Percentiles rank a stretch among this genome's conserved stretches.
These are phyloP conservation scores for Phymanthus crucifer DNA, from an alignment of 92 coral and sea anemone genomes.

Conservation along the genomic window DNA sequence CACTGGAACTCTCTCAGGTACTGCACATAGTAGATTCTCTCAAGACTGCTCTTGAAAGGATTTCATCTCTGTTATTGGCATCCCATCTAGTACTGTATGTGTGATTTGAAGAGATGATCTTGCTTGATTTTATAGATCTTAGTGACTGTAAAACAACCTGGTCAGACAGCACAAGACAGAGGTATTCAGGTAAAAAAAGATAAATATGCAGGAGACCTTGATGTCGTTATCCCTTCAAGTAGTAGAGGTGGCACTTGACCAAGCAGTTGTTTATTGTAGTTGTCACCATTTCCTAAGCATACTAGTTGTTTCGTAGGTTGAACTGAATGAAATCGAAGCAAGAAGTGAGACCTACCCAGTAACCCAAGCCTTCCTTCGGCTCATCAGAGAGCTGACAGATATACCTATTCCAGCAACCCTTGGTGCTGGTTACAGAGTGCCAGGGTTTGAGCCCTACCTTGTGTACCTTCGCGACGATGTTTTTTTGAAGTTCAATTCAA, in stretches of 20 bases:
- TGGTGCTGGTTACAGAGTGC: constrained; percentile 92
- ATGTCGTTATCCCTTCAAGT: no score
- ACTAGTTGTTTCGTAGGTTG: constrained; percentile 73
- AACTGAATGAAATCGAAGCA: constrained; percentile 89
- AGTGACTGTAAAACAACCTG: constrained; percentile 80
- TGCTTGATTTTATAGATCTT: constrained; percentile 46
- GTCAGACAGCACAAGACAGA: constrained; percentile 89
- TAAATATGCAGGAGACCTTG: no score
- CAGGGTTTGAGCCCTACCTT: constrained; percentile 95
- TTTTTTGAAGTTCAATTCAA: constrained; percentile 85
- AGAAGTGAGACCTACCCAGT: constrained; percentile 96
- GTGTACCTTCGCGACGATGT: constrained; percentile 80
- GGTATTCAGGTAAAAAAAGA: constrained; percentile 79
- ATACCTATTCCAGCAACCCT: constrained; percentile 84
- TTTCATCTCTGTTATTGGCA: no score
- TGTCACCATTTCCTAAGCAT: no score
- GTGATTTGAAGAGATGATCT: no score
- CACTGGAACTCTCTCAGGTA: constrained; percentile 90
- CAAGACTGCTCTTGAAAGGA: no score
- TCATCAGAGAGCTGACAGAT: constrained; percentile 77
- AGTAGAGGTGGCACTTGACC: no score
- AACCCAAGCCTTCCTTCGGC: constrained; percentile 84
- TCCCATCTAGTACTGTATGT: no score
- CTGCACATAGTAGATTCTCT: background rate
- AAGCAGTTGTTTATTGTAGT: no score